Evolutionary conservation across 2,797 vertebrate species (phyloP).

Genomic region (Acanthiza pusilla): DNA sequence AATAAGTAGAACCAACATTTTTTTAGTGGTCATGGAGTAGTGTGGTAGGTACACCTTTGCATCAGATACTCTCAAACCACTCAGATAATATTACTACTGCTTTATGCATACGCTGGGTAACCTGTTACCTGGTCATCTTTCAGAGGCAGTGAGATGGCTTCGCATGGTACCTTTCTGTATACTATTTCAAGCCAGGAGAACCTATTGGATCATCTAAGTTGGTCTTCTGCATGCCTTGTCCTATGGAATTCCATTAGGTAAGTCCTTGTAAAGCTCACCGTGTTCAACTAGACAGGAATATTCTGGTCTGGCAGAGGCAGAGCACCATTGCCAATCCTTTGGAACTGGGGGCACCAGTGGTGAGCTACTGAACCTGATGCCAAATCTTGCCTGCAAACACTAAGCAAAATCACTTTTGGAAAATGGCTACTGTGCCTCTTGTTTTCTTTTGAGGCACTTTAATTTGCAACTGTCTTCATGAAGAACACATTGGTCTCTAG

Average conservation of each 20-base stretch:
- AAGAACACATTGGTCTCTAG: background rate
- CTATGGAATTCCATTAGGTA: background rate
- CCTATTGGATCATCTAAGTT: background rate
- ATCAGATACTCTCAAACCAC: background rate
- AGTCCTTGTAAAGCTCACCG: background rate
- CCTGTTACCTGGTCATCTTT: background rate
- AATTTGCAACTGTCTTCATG: background rate
- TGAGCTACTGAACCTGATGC: background rate
- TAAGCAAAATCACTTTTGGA: background rate
- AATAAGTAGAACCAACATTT: background rate
- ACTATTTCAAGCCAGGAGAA: background rate
- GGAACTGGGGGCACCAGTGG: background rate
- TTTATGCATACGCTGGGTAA: background rate
- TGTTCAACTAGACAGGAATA: background rate
- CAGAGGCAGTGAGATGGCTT: rapidly evolving
- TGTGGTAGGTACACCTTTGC: background rate
- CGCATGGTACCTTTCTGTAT: background rate
- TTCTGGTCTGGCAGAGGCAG: background rate
- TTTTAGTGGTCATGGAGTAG: background rate
- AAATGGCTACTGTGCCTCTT: background rate
- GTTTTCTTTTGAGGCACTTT: background rate
- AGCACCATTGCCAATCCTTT: background rate
- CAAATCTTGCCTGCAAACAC: background rate
- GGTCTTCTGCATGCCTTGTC: background rate
- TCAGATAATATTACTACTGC: background rate